phyloP scores from a whole-genome alignment of 2,888 invertebrate species.

The Aporophyla nigra region DNA sequence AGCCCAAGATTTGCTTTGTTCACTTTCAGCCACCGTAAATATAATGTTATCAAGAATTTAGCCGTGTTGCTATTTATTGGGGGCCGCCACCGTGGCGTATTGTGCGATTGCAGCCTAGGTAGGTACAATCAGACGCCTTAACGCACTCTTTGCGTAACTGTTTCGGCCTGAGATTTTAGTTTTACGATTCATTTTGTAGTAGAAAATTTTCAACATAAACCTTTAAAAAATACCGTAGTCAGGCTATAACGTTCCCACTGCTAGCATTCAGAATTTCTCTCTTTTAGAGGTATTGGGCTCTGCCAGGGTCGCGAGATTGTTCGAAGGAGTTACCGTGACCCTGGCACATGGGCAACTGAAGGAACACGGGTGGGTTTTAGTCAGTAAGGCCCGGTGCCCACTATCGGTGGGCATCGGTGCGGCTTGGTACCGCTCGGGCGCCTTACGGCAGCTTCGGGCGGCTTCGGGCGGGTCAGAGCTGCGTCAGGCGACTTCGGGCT shows the following conservation, averaged over 20 bases:
- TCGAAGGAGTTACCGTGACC: too few species aligned
- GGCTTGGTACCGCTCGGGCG: too few species aligned
- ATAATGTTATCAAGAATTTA: slow-evolving; percentile 73
- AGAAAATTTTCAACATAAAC: background rate
- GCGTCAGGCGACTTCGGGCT: too few species aligned
- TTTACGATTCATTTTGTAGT: background rate
- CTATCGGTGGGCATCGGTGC: too few species aligned
- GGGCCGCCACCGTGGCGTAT: slow-evolving; percentile 53
- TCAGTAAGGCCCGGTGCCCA: too few species aligned
- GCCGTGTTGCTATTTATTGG: slow-evolving; percentile 53
- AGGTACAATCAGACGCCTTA: slow-evolving; percentile 17
- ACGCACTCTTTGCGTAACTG: slow-evolving; percentile 11
- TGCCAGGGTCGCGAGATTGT: too few species aligned
- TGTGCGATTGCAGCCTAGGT: slow-evolving; percentile 34
- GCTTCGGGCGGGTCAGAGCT: too few species aligned
- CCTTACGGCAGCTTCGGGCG: too few species aligned
- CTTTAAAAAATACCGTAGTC: background rate
- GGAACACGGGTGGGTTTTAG: too few species aligned
- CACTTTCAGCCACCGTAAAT: slow-evolving; percentile 48
- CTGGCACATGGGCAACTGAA: too few species aligned
- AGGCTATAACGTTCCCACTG: background rate
- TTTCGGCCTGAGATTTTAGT: slow-evolving; percentile 1
- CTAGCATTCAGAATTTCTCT: background rate
- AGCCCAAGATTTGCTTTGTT: slow-evolving; percentile 35
- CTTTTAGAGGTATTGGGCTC: too few species aligned